Base-by-base conservation (phyloP, 2,888 invertebrate genomes). In the Plebejus anna region DNA sequence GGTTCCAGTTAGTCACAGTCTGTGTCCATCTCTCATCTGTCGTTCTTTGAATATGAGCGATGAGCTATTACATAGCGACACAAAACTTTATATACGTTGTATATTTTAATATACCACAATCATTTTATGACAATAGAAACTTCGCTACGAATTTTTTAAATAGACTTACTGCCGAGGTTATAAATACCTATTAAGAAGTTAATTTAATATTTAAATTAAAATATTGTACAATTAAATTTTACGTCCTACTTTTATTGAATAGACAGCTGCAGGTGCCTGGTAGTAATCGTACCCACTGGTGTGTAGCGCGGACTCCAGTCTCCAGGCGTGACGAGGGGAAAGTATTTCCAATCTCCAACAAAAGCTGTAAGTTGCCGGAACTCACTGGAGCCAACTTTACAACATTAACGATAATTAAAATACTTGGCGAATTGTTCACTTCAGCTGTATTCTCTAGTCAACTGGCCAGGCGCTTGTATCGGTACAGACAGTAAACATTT, bases 331-430 rank as follows among this genome's bases (percentile, higher is more conserved):
- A 22, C 22, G 22, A 28, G 61, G 9, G 61, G 22, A 61, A 61
- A 61, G 61, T 61, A 61, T 61, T 61, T 61, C 61, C 61, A 61
- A 28, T 61, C 22, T 61, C 7, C 9, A 61, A 61, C 28, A 61
- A 61, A 61, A 61, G 61, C 22, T 6, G 22, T 28, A 61, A 61
- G 61, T 61, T 28, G 9, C 61, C 61, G 61, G 22, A 61, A 22
- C 61, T 61, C 28, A 2, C 61, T 11, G 22, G 9, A 61, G 22
- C 22, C 61, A 61, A 61, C 61, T 61, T 61, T 9, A 61, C 28
- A 61, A 61, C 61, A 61, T 61, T 61, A 61, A 61, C 61, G 22
- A 61, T 61, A 61, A 61, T 61, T 61, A 61, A 61, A 61, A 61
- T 61, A 61, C 61, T 61, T 61, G 9, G 9, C 16, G 55, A 22